These are phyloP conservation scores for Enteromius radiatus DNA, from an alignment of 2,797 vertebrate species.

Conservation along the genomic window DNA sequence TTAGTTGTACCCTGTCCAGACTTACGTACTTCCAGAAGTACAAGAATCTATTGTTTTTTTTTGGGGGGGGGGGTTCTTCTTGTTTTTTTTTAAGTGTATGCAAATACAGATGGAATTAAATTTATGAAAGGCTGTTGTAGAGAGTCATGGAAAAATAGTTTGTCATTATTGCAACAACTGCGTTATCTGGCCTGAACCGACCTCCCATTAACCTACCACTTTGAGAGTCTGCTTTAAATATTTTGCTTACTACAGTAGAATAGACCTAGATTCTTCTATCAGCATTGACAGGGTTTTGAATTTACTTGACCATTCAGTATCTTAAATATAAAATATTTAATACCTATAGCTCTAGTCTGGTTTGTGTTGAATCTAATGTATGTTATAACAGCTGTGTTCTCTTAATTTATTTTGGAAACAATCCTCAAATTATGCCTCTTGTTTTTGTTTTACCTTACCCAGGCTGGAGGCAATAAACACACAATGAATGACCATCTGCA, in stretches of 20 bases:
- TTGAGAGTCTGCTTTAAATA: slow-evolving; percentile 8
- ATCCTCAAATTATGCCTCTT: slow-evolving; percentile 19
- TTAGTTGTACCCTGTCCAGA: neutral
- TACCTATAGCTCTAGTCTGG: neutral
- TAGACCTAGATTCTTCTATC: neutral
- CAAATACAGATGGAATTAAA: neutral
- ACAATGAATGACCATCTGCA: slow-evolving; percentile 91
- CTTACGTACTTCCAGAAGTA: too few relatives aligned
- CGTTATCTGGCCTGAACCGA: neutral
- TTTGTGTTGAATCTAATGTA: neutral
- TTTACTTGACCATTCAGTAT: neutral
- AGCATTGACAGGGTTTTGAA: neutral
- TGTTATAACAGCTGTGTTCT: neutral
- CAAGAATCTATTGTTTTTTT: neutral
- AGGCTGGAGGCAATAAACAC: slow-evolving; percentile 90
- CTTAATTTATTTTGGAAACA: slow-evolving; percentile 15
- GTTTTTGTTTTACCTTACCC: slow-evolving; percentile 57
- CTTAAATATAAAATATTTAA: too few relatives aligned
- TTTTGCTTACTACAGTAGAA: neutral
- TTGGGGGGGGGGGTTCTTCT: neutral
- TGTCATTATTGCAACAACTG: neutral
- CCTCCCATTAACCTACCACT: neutral
- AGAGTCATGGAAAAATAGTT: neutral
- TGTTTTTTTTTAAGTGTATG: neutral
- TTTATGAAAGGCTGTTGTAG: neutral